Percentiles rank a stretch among this genome's conserved stretches.
Conservation (phyloP, 1,140 invertebrate genomes). For the Antheraea pernyi region DNA sequence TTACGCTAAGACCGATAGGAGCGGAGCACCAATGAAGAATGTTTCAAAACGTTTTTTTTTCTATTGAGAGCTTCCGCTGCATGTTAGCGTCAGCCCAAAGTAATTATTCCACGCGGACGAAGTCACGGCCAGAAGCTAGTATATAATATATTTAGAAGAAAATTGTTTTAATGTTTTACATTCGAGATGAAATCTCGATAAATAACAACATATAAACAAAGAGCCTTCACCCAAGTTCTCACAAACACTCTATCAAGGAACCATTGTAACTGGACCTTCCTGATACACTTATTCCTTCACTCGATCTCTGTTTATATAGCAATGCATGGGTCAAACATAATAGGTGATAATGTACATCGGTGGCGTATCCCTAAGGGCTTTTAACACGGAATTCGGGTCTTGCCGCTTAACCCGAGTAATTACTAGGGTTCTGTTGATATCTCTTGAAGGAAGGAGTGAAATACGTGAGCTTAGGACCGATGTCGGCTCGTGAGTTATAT, state of each 20-base stretch:
- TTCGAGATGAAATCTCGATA: too few relatives aligned
- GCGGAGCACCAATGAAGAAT: too few relatives aligned
- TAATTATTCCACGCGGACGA: too few relatives aligned
- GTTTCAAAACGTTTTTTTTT: too few relatives aligned
- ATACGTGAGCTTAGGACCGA: constrained; percentile 39
- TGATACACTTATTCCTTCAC: constrained; percentile 1
- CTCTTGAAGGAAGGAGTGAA: constrained; percentile 32
- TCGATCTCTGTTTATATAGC: constrained; percentile 15
- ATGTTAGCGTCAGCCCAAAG: too few relatives aligned
- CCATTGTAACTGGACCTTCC: constrained; percentile 10
- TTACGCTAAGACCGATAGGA: too few relatives aligned
- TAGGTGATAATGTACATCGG: constrained; percentile 59
- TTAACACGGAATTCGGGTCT: constrained; percentile 69
- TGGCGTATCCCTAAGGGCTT: constrained; percentile 56
- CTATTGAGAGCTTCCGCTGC: too few relatives aligned
- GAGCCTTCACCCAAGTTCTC: background rate
- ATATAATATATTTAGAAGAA: too few relatives aligned
- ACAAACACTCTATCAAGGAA: constrained; percentile 6
- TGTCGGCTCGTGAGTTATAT: constrained; percentile 38
- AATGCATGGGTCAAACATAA: constrained; percentile 47
- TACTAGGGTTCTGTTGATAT: constrained; percentile 59
- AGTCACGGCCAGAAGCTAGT: too few relatives aligned
- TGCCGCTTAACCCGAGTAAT: constrained; percentile 69
- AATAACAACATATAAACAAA: background rate
- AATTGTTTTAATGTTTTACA: too few relatives aligned